phyloP scores from a whole-genome alignment of 2,888 invertebrate genomes.

The Drosophila lacicola region DNA sequence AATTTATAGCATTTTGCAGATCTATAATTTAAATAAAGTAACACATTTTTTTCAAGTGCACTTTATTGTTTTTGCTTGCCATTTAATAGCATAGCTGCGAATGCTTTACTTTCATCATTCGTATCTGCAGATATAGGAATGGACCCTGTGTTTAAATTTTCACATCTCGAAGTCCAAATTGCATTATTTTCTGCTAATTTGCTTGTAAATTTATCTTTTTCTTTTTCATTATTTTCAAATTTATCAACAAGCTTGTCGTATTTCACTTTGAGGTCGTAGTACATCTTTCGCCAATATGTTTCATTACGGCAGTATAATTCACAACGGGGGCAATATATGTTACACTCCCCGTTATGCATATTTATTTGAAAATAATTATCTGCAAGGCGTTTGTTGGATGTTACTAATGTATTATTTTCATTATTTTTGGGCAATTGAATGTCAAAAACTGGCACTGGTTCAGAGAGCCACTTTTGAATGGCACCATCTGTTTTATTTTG shows the following conservation, averaged over 20 bases:
- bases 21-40: background rate
- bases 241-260: background rate
- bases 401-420: background rate
- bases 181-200: background rate
- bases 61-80: background rate
- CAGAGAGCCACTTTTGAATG: background rate
- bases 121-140: background rate
- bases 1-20: conserved; percentile 2
- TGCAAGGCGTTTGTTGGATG: background rate
- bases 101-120: background rate
- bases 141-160: background rate
- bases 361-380: background rate
- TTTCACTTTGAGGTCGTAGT: background rate
- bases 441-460: background rate
- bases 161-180: background rate
- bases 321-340: background rate
- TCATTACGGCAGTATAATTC: background rate
- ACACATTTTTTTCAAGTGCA: background rate
- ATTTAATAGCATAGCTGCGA: background rate
- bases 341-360: background rate
- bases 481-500: background rate
- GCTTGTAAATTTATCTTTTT: background rate
- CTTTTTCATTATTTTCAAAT: background rate
- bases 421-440: background rate
- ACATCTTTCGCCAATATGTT: background rate